These are phyloP conservation scores for Ptilodon capucinus DNA, from an alignment of 2,888 invertebrate species.

Conservation along the genomic window DNA sequence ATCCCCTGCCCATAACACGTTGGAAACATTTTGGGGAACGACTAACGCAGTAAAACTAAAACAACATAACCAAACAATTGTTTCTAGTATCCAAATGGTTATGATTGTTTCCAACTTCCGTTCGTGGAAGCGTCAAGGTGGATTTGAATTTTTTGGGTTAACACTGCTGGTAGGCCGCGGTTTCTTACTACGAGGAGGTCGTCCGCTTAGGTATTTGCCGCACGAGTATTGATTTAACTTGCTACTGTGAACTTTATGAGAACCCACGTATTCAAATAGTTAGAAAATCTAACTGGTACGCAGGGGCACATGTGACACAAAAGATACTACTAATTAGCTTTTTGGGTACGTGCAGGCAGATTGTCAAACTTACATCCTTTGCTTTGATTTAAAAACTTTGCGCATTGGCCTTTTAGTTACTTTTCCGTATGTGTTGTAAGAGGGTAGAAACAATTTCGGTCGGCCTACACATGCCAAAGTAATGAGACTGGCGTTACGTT, in stretches of 20 bases:
- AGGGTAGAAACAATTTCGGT: slow-evolving; percentile 1
- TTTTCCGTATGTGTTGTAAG: slow-evolving; percentile 11
- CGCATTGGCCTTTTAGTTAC: slow-evolving; percentile 22
- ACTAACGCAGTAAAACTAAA: slow-evolving; percentile 13
- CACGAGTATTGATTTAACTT: slow-evolving; percentile 65
- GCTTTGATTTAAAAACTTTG: slow-evolving; percentile 42
- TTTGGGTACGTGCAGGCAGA: slow-evolving; percentile 10
- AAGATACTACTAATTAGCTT: background rate
- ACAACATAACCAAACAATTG: slow-evolving; percentile 12
- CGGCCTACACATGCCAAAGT: slow-evolving; percentile 4
- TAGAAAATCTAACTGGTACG: background rate
- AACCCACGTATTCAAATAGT: slow-evolving; percentile 13
- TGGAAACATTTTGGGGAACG: slow-evolving; percentile 9
- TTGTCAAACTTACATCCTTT: slow-evolving; percentile 21
- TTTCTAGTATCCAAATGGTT: slow-evolving; percentile 22
- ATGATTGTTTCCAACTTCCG: slow-evolving; percentile 26
- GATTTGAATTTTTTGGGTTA: slow-evolving; percentile 36
- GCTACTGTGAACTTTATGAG: slow-evolving; percentile 54
- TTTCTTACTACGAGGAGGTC: slow-evolving; percentile 52
- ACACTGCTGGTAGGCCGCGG: slow-evolving; percentile 42
- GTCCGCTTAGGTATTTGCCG: slow-evolving; percentile 50
- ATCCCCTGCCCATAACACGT: slow-evolving; percentile 17
- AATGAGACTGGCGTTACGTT: slow-evolving; percentile 6
- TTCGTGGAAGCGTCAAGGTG: slow-evolving; percentile 24
- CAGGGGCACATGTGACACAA: background rate